Conservation (phyloP, 2,888 invertebrate species). For the Limnephilus rhombicus region DNA sequence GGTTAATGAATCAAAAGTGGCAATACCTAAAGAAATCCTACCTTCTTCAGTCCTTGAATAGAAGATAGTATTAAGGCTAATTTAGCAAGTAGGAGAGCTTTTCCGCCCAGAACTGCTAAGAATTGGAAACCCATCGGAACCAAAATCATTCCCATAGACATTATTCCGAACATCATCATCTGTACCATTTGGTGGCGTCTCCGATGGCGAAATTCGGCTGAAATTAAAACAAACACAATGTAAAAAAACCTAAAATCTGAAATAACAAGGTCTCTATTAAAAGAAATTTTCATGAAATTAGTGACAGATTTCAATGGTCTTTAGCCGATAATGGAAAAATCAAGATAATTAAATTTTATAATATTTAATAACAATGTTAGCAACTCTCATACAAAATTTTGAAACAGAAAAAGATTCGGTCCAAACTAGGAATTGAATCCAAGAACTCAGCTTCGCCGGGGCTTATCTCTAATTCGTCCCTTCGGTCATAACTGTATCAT, state of each 20-base stretch:
- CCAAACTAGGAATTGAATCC: too few species aligned
- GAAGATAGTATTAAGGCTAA: slow-evolving; percentile 89
- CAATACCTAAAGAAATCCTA: slow-evolving; percentile 68
- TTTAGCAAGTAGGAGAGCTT: slow-evolving; percentile 88
- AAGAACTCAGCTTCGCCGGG: too few species aligned
- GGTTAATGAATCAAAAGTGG: slow-evolving; percentile 24
- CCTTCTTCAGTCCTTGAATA: slow-evolving; percentile 88
- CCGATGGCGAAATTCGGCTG: slow-evolving; percentile 77
- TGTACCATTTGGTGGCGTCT: slow-evolving; percentile 84
- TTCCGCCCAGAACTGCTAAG: slow-evolving; percentile 88
- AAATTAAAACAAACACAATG: slow-evolving; percentile 59
- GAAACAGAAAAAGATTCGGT: too few species aligned
- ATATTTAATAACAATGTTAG: too few species aligned
- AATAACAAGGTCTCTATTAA: background rate
- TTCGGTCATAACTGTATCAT: too few species aligned
- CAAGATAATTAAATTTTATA: background rate
- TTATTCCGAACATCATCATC: slow-evolving; percentile 87
- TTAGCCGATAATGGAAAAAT: background rate
- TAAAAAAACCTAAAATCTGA: background rate
- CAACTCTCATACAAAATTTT: too few species aligned
- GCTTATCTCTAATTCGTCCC: too few species aligned
- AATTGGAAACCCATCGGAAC: slow-evolving; percentile 92
- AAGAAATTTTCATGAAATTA: background rate
- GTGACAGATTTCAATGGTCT: background rate
- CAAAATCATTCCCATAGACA: slow-evolving; percentile 86